Percentiles rank a stretch among this genome's conserved stretches.
phyloP scores from a whole-genome alignment of 2,113 vertebrate species.

The Lethenteron reissneri region DNA sequence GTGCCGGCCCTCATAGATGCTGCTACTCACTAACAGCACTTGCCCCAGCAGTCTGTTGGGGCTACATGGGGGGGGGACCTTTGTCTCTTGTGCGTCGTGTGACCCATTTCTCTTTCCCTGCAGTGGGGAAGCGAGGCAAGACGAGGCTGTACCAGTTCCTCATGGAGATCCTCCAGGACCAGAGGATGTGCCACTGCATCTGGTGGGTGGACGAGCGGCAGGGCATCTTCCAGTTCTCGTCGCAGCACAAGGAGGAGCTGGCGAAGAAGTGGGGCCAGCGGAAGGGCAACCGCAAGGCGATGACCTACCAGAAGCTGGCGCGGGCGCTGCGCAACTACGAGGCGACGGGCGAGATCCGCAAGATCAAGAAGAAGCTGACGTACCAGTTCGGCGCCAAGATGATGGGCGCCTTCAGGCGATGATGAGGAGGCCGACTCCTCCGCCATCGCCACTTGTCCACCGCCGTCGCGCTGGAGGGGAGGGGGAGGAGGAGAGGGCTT shows the following conservation, averaged over 20 bases:
- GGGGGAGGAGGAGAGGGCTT: too few relatives aligned
- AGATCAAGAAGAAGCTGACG: constrained; percentile 32
- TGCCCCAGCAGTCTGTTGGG: not conserved
- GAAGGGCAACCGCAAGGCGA: constrained; percentile 33
- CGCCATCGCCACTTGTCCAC: too few relatives aligned
- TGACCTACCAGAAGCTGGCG: constrained; percentile 37
- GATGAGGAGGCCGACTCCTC: too few relatives aligned
- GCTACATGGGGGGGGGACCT: not conserved
- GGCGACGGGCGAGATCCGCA: constrained; percentile 31
- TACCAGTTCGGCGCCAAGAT: constrained; percentile 27
- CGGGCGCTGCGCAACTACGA: constrained; percentile 30
- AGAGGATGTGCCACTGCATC: constrained; percentile 98
- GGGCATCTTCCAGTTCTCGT: constrained; percentile 32
- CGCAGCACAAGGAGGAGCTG: constrained; percentile 28
- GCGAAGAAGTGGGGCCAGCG: constrained; percentile 30
- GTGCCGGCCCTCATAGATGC: not conserved
- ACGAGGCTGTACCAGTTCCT: constrained; percentile 96
- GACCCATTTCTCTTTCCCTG: not conserved
- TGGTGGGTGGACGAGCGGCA: constrained; percentile 51
- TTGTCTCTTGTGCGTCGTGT: not conserved
- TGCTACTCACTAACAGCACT: not conserved
- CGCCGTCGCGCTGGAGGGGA: too few relatives aligned
- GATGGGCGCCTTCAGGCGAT: constrained; percentile 10
- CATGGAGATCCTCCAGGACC: constrained; percentile 68
- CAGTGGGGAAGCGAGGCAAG: constrained; percentile 23